These are phyloP conservation scores for Erebia aethiops DNA, from an alignment of 2,888 invertebrate species.

Conservation along the genomic window DNA sequence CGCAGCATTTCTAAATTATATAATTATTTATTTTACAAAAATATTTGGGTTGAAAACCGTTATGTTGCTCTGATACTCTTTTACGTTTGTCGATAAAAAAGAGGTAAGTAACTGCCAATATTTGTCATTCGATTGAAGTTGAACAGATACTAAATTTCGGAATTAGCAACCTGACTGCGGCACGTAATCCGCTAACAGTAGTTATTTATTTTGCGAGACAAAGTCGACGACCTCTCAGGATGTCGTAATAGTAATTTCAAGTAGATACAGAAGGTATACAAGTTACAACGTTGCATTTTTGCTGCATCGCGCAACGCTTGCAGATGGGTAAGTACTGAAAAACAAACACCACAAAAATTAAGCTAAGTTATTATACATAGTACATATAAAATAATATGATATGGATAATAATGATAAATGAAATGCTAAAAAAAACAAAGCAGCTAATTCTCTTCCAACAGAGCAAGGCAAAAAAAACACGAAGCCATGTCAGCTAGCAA, in stretches of 20 bases:
- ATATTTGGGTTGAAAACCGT: not conserved
- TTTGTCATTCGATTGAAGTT: constrained; percentile 15
- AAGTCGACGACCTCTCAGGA: constrained; percentile 51
- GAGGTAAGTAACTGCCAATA: not conserved
- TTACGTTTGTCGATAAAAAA: constrained; percentile 6
- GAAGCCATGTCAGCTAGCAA: too few relatives aligned
- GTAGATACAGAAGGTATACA: constrained; percentile 25
- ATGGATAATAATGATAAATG: too few relatives aligned
- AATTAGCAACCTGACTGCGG: constrained; percentile 19
- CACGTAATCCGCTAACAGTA: constrained; percentile 19
- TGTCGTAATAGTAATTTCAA: constrained; percentile 58
- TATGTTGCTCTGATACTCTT: not conserved
- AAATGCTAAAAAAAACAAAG: too few relatives aligned
- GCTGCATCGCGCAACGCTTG: constrained; percentile 58
- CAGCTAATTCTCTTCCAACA: too few relatives aligned
- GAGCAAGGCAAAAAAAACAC: too few relatives aligned
- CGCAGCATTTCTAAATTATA: too few relatives aligned
- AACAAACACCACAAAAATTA: too few relatives aligned
- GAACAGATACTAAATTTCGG: constrained; percentile 15
- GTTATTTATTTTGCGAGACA: constrained; percentile 12
- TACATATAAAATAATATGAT: too few relatives aligned
- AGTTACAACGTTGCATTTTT: constrained; percentile 54
- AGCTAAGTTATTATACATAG: too few relatives aligned
- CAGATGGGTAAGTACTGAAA: not conserved
- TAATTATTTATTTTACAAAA: not conserved